Conservation (phyloP, 2,888 invertebrate genomes). For the Nebria brevicollis region DNA sequence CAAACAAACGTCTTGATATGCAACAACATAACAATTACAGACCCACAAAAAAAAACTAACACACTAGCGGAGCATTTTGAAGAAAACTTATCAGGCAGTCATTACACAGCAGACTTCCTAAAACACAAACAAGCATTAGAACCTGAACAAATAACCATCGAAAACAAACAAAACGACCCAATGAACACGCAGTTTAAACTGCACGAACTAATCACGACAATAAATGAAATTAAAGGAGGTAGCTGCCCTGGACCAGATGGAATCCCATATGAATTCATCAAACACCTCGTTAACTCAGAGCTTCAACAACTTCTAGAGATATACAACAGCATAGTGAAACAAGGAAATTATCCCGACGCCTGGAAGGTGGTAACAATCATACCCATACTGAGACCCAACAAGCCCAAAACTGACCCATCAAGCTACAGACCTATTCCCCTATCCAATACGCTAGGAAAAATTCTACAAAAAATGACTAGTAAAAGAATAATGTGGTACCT, state of each 20-base stretch:
- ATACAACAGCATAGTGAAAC: slow-evolving; percentile 7
- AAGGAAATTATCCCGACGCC: slow-evolving; percentile 1
- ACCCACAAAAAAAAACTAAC: slow-evolving; percentile 14
- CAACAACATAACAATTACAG: slow-evolving; percentile 9
- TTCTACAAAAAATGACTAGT: slow-evolving; percentile 4
- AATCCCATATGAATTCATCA: slow-evolving; percentile 9
- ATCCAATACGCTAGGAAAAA: slow-evolving; percentile 6
- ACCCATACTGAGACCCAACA: slow-evolving; percentile 22
- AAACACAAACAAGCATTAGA: slow-evolving; percentile 4
- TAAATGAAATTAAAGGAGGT: slow-evolving; percentile 13
- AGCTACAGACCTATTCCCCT: background rate
- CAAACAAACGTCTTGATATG: background rate
- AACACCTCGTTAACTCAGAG: slow-evolving; percentile 1
- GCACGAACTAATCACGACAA: background rate
- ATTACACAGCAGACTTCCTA: background rate
- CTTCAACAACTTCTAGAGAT: slow-evolving; percentile 14
- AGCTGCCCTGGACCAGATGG: slow-evolving; percentile 19
- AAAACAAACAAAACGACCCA: background rate
- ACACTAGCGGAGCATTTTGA: slow-evolving; percentile 14
- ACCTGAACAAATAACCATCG: background rate
- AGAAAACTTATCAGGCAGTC: slow-evolving; percentile 15
- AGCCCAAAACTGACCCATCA: slow-evolving; percentile 11
- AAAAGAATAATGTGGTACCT: slow-evolving; percentile 10
- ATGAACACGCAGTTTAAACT: background rate
- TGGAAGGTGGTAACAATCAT: slow-evolving; percentile 14